Percentiles rank a stretch among this genome's conserved stretches.
phyloP scores from a whole-genome alignment of 2,888 invertebrate genomes.

The Rhabditoides inermis region DNA sequence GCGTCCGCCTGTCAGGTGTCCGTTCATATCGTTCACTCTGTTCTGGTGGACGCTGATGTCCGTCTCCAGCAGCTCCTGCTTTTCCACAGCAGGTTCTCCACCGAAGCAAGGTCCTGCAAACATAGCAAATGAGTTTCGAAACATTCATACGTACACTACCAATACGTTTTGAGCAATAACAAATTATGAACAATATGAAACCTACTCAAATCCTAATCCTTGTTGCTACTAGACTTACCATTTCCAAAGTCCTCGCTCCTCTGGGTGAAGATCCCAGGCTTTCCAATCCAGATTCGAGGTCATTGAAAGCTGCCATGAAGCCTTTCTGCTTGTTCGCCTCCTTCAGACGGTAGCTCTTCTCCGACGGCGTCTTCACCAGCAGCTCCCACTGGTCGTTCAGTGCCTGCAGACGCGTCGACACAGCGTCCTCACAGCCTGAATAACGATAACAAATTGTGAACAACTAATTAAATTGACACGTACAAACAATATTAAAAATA shows the following conservation, averaged over 20 bases:
- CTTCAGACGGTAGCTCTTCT: conserved; percentile 92
- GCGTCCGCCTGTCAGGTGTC: conserved; percentile 76
- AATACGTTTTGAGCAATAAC: no score
- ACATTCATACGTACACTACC: no score
- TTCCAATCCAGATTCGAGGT: conserved; percentile 98
- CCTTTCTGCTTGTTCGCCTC: conserved; percentile 98
- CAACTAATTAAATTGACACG: no score
- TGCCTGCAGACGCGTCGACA: conserved; percentile 62
- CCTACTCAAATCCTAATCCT: no score
- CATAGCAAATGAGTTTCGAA: background rate
- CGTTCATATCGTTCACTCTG: conserved; percentile 57
- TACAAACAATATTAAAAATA: no score
- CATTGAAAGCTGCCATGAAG: conserved; percentile 98
- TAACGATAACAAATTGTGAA: no score
- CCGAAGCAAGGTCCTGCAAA: conserved; percentile 83
- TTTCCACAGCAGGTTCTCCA: conserved; percentile 97
- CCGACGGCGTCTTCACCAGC: conserved; percentile 90
- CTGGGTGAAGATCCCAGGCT: conserved; percentile 62
- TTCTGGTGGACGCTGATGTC: conserved; percentile 81
- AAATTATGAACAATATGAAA: no score
- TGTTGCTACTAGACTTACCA: background rate
- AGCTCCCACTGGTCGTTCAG: conserved; percentile 69
- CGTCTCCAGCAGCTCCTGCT: conserved; percentile 84
- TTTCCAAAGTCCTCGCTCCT: conserved; percentile 35
- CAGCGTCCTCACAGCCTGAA: conserved; percentile 94